phyloP scores from a whole-genome alignment of 2,113 vertebrate species.

The Podarcis raffonei region DNA sequence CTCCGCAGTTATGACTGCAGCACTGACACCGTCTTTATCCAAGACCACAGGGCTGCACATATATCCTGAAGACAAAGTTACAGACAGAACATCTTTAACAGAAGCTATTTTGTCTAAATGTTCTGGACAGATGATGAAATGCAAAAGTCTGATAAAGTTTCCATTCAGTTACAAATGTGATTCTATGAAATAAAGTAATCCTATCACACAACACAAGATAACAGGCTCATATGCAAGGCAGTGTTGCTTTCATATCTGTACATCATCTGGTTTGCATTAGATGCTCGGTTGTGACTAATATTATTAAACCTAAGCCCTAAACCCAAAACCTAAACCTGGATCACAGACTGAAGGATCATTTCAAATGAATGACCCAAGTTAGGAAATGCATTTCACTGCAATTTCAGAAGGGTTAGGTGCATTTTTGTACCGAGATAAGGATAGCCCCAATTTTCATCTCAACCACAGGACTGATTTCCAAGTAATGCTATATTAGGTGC shows the following conservation, averaged over 20 bases:
- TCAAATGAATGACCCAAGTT: not conserved
- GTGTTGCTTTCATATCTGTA: not conserved
- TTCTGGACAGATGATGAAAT: not conserved
- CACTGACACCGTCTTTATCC: slow-evolving; percentile 97
- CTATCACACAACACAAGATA: too few species aligned
- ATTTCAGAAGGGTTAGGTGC: not conserved
- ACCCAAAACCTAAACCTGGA: too few species aligned
- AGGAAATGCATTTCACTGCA: not conserved
- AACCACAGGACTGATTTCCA: not conserved
- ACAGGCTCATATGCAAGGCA: not conserved
- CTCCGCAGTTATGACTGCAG: slow-evolving; percentile 91
- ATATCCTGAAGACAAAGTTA: slow-evolving; percentile 81
- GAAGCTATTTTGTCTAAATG: not conserved
- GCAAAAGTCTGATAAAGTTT: not conserved
- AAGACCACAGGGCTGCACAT: slow-evolving; percentile 95
- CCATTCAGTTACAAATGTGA: not conserved
- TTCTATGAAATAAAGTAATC: not conserved
- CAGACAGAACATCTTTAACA: not conserved
- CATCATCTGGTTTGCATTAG: not conserved
- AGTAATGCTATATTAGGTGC: not conserved
- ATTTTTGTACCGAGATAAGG: not conserved
- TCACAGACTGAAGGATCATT: not conserved
- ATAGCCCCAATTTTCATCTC: not conserved
- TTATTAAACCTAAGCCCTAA: not conserved
- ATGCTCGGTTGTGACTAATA: not conserved